phyloP scores from a whole-genome alignment of 92 coral and sea anemone species.

The Porites evermanni region DNA sequence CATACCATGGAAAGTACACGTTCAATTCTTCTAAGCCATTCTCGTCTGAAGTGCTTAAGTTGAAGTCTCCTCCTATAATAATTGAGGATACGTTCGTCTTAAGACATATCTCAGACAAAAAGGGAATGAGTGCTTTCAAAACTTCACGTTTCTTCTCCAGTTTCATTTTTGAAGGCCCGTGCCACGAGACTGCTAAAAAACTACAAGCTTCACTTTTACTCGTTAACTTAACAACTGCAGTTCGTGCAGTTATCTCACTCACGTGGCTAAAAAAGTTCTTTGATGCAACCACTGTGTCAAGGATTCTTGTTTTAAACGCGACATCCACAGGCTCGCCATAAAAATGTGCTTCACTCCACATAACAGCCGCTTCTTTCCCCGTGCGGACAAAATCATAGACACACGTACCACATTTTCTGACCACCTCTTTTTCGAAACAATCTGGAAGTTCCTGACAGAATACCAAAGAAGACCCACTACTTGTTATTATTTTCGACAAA shows the following conservation, averaged over 20 bases:
- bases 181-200: constrained; percentile 52
- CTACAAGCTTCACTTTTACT: no score
- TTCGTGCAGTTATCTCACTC: neutral
- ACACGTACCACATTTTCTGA: neutral
- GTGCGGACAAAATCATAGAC: neutral
- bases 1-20: neutral
- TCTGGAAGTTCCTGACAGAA: constrained; percentile 41
- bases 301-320: neutral
- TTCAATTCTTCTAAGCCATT: neutral
- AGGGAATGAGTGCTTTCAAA: neutral
- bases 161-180: constrained; percentile 8
- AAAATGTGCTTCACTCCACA: constrained; percentile 28
- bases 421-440: neutral
- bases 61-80: constrained; percentile 58
- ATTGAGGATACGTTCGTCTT: neutral
- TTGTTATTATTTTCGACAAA: no score
- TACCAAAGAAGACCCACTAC: neutral
- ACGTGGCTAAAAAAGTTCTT: neutral
- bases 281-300: neutral
- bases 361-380: constrained; percentile 4
- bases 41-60: constrained; percentile 13
- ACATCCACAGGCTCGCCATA: neutral
- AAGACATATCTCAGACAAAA: neutral
- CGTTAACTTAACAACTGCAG: no score
- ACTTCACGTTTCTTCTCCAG: neutral